Evolutionary conservation across 2,113 vertebrate species (phyloP), one percentile per base, ranked within the genome.

Genomic region (Tyrannus savana): DNA sequence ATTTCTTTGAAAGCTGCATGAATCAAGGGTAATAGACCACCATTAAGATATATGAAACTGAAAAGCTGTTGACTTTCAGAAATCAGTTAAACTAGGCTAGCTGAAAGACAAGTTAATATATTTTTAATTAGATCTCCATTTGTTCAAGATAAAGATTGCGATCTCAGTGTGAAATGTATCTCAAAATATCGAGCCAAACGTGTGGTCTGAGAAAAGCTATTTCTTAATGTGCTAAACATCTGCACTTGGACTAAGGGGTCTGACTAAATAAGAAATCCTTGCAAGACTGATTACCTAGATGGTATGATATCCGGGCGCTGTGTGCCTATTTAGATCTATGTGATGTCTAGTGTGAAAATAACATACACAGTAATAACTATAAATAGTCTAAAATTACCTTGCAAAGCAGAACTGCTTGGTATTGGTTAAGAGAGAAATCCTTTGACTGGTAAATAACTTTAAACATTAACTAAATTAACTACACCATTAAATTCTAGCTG

Each of bases 121-220:
- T 83, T 92, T 94, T 91, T 91, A 96, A 95, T 96, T 94, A 90
- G 59, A 81, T 78, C 63, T 93, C 90, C 90, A 92, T 93, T 96
- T 94, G 83, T 53, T 80, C 68, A 81, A 89, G 92, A 93, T 63
- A 94, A 96, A 93, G 87, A 92, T 86, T 92, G n/a, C 76, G 92
- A 68, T 92, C 60, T 73, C 79, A 60, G 44, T 92, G 88, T 93
- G 88, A 95, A 96, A 94, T 66, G 44, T 75, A 90, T 86, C 88
- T 95, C 88, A 78, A 96, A 94, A 92, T 79, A 93, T 60, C 28
- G 3, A 96, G 83, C 85, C 83, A 95, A 96, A 90, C 59, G 31
- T 67, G 93, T 77, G 76, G 85, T 90, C 82, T 89, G 69, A 90
- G 92, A 90, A 96, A 94, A 95, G 68, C 55, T 90, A 71, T 96